phyloP scores from a whole-genome alignment of 2,113 vertebrate genomes.

The Cisticola juncidis region DNA sequence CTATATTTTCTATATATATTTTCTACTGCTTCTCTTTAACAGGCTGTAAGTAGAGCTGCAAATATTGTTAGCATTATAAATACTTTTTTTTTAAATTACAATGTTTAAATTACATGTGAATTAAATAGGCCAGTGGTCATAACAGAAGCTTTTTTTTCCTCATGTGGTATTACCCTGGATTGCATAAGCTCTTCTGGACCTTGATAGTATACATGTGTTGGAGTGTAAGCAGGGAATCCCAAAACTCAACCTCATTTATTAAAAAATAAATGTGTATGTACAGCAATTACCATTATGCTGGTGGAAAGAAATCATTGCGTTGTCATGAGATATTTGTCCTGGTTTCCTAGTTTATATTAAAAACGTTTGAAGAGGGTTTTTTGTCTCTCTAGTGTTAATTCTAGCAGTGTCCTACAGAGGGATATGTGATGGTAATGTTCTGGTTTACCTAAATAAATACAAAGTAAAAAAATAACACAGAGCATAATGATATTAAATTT shows the following conservation, averaged over 20 bases:
- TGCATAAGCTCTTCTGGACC: neutral
- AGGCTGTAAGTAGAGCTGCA: neutral
- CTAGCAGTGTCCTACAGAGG: neutral
- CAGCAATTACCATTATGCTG: neutral
- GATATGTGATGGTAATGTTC: conserved; percentile 26
- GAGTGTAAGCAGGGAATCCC: neutral
- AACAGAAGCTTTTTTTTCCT: neutral
- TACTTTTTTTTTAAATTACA: neutral
- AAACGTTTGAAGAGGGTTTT: conserved; percentile 58
- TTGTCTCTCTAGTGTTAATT: conserved; percentile 4
- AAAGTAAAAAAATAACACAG: neutral
- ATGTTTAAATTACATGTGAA: neutral
- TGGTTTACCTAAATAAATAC: conserved; percentile 50
- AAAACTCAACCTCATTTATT: conserved; percentile 8
- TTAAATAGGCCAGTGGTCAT: neutral
- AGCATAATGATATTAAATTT: neutral
- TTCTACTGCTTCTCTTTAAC: neutral
- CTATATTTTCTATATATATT: no score
- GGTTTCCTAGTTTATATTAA: conserved; percentile 53
- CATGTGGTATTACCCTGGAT: neutral
- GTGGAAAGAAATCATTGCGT: neutral
- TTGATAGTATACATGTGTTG: neutral
- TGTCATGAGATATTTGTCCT: neutral
- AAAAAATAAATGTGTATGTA: neutral
- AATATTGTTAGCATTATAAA: neutral